Percentiles rank a stretch among this genome's conserved stretches.
phyloP scores from a whole-genome alignment of 2,888 invertebrate species.

The Xylophagus ater region DNA sequence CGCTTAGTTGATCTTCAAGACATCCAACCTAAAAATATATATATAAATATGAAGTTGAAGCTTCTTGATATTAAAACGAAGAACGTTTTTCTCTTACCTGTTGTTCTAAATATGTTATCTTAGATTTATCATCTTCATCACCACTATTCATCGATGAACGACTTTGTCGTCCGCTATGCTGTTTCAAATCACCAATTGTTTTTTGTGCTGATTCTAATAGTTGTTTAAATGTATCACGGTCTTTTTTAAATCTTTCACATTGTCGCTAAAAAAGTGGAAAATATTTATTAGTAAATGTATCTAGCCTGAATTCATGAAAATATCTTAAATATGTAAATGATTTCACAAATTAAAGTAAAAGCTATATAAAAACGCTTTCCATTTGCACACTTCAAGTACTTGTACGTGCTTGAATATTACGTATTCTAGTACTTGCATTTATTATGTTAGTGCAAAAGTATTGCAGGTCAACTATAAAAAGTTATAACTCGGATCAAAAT shows the following conservation, averaged over 20 bases:
- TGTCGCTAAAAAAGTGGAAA: conserved; percentile 29
- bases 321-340: too few relatives aligned
- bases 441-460: too few relatives aligned
- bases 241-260: conserved; percentile 63
- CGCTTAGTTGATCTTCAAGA: conserved; percentile 80
- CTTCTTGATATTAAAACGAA: neutral
- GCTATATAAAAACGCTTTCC: too few relatives aligned
- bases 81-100: conserved; percentile 41
- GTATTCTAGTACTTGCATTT: too few relatives aligned
- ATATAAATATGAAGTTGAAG: neutral
- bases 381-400: too few relatives aligned
- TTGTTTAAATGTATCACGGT: conserved; percentile 80
- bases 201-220: conserved; percentile 82
- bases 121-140: conserved; percentile 63
- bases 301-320: too few relatives aligned
- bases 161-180: conserved; percentile 43
- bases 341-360: too few relatives aligned
- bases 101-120: conserved; percentile 65
- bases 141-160: conserved; percentile 57
- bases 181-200: conserved; percentile 65
- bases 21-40: conserved; percentile 46
- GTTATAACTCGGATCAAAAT: too few relatives aligned
- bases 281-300: too few relatives aligned
- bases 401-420: too few relatives aligned
- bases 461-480: too few relatives aligned